phyloP scores from a whole-genome alignment of 1,140 invertebrate genomes.

The Nymphalis io region DNA sequence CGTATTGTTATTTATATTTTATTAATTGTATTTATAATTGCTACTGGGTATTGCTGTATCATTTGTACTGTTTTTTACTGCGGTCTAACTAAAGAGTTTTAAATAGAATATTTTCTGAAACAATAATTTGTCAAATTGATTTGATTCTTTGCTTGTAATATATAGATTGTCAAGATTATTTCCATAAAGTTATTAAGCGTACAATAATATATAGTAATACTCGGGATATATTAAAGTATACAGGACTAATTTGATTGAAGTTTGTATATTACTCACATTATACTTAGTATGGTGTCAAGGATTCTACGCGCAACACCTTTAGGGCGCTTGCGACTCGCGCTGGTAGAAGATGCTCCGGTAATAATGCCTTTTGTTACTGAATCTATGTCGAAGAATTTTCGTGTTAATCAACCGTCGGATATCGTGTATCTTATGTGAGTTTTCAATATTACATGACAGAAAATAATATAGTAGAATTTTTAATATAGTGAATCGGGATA shows the following conservation, averaged over 20 bases:
- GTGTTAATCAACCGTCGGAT: constrained; percentile 42
- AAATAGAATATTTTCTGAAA: neutral
- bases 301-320: constrained; percentile 40
- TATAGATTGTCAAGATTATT: neutral
- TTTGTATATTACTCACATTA: no score
- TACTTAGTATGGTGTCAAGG: constrained; percentile 42
- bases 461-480: neutral
- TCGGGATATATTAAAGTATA: neutral
- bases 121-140: neutral
- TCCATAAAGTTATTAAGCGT: no score
- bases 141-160: neutral
- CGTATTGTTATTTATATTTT: no score
- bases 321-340: constrained; percentile 54
- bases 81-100: neutral
- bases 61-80: neutral
- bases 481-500: no score
- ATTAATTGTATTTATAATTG: neutral
- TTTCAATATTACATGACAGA: neutral
- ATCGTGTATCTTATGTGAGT: constrained; percentile 63
- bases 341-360: constrained; percentile 47
- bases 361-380: constrained; percentile 55
- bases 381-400: constrained; percentile 59
- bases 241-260: neutral
- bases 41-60: neutral
- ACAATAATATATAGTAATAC: no score